Conservation (phyloP, 2,113 vertebrate species). For the Baryphthengus martii region DNA sequence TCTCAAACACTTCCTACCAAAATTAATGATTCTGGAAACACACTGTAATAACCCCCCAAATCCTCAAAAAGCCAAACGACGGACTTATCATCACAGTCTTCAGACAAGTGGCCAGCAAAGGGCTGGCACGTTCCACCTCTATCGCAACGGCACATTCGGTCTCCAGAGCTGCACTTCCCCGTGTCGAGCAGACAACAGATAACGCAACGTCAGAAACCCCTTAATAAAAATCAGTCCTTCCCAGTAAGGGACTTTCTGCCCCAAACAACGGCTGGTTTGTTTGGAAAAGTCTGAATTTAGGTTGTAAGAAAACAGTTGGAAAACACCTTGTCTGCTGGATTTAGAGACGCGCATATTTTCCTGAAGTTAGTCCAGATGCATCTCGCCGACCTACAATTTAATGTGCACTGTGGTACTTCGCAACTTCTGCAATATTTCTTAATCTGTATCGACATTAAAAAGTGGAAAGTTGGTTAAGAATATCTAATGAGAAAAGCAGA, state of each 20-base stretch:
- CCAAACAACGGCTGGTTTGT: neutral
- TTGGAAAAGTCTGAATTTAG: neutral
- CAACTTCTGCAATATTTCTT: neutral
- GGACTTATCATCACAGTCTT: neutral
- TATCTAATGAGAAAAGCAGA: neutral
- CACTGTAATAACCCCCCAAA: neutral
- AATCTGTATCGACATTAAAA: neutral
- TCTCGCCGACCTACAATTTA: neutral
- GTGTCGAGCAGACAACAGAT: neutral
- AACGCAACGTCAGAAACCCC: neutral
- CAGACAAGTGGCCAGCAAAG: neutral
- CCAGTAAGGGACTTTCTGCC: constrained; percentile 8
- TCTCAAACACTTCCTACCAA: neutral
- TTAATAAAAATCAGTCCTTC: neutral
- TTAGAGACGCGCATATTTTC: neutral
- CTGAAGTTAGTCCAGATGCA: neutral
- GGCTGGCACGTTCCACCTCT: neutral
- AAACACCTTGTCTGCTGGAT: neutral
- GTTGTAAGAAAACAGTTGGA: neutral
- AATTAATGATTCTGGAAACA: neutral
- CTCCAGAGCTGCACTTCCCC: neutral
- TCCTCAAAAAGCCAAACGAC: neutral
- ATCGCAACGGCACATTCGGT: rapidly evolving
- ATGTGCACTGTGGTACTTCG: neutral
- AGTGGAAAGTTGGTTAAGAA: neutral